phyloP scores from a whole-genome alignment of 2,113 vertebrate genomes.

The Cyanoderma ruficeps region DNA sequence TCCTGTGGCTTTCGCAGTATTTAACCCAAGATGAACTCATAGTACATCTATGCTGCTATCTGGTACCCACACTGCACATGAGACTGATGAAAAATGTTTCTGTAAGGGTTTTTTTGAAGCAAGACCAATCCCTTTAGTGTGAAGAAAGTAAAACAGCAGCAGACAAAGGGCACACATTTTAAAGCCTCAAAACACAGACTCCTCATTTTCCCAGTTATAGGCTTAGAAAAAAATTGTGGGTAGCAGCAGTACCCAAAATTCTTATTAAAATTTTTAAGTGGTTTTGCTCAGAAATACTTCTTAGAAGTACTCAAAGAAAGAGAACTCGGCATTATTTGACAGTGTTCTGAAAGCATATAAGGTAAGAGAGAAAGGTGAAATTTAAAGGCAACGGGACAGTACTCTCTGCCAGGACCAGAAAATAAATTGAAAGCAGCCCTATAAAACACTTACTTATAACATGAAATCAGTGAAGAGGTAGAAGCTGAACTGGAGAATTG shows the following conservation, averaged over 20 bases:
- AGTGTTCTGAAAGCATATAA: background rate
- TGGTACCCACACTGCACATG: background rate
- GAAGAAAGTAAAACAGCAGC: background rate
- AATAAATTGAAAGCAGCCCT: background rate
- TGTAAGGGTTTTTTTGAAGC: background rate
- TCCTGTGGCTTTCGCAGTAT: background rate
- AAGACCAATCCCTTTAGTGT: background rate
- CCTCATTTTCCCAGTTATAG: background rate
- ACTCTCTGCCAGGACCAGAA: background rate
- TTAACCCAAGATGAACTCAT: constrained; percentile 9
- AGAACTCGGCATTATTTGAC: background rate
- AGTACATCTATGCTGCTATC: background rate
- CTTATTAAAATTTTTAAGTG: background rate
- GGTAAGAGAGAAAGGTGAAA: background rate
- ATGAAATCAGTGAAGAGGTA: constrained; percentile 8
- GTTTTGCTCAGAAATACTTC: background rate
- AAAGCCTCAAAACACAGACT: background rate
- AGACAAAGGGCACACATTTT: background rate
- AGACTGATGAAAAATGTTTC: background rate
- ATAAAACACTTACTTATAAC: background rate
- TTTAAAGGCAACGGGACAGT: background rate
- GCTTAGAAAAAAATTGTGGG: background rate
- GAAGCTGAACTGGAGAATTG: constrained; percentile 27
- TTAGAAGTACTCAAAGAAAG: background rate
- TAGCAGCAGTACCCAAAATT: background rate